Conservation (phyloP, 2,888 invertebrate genomes). For the Antheraea assamensis region DNA sequence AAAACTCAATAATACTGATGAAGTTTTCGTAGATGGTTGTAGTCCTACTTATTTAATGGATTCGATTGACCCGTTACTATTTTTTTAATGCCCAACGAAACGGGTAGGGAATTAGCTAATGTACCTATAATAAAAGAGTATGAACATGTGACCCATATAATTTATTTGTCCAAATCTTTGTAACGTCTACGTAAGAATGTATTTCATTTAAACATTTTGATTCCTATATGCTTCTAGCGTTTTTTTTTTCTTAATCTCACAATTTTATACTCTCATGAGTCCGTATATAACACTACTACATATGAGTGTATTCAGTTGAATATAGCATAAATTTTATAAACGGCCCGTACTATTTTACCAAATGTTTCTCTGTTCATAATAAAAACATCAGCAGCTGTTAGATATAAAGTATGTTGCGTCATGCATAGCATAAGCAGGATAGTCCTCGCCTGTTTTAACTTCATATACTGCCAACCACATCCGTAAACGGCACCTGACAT, state of each 20-base stretch:
- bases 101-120: no score
- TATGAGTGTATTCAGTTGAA: conserved; percentile 46
- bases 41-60: no score
- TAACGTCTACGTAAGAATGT: not conserved
- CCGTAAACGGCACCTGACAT: conserved; percentile 50
- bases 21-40: no score
- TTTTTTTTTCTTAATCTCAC: not conserved
- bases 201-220: not conserved
- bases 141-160: no score
- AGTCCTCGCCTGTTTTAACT: conserved; percentile 45
- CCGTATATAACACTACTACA: not conserved
- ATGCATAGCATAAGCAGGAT: conserved; percentile 49
- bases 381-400: conserved; percentile 57
- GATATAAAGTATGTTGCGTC: conserved; percentile 48
- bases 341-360: conserved; percentile 53
- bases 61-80: no score
- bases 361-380: conserved; percentile 61
- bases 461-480: conserved; percentile 60
- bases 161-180: not conserved
- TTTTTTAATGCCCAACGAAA: no score
- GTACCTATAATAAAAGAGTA: no score
- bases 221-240: not conserved
- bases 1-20: no score
- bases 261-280: not conserved
- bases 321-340: conserved; percentile 64